Conservation (phyloP, 2,797 vertebrate genomes). For the Pseudomugil tenellus region DNA sequence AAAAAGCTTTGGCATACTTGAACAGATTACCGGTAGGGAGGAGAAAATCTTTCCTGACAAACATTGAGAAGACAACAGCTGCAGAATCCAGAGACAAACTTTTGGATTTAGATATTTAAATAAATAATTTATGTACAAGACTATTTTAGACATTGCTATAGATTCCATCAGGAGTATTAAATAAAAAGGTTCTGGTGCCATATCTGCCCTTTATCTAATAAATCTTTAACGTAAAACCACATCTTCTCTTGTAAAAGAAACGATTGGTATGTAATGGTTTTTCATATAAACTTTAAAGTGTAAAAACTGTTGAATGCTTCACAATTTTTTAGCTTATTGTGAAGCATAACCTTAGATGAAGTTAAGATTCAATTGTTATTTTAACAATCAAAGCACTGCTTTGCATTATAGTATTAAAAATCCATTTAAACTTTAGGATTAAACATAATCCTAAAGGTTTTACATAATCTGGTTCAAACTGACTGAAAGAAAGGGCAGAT, state of each 20-base stretch:
- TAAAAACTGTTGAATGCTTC: not conserved
- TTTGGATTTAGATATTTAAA: constrained; percentile 2
- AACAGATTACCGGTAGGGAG: constrained; percentile 40
- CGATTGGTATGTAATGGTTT: not conserved
- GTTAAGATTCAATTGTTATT: not conserved
- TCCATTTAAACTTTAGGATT: constrained; percentile 13
- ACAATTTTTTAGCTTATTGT: not conserved
- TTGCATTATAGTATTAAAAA: constrained; percentile 7
- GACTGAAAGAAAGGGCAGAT: constrained; percentile 13
- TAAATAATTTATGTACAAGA: constrained; percentile 1
- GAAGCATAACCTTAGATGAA: not conserved
- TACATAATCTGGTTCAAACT: constrained; percentile 38
- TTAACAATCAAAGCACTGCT: not conserved
- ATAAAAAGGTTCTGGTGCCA: not conserved
- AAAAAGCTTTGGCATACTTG: constrained; percentile 38
- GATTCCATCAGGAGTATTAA: not conserved
- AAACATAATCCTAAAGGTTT: constrained; percentile 39
- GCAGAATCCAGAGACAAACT: constrained; percentile 13
- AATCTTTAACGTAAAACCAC: not conserved
- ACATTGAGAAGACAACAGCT: too few relatives aligned
- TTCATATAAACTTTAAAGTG: not conserved
- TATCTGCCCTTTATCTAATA: not conserved
- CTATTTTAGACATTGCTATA: not conserved
- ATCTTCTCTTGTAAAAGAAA: not conserved
- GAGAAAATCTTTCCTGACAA: constrained; percentile 21